phyloP scores from a whole-genome alignment of 2,113 vertebrate species.

The Casuarius casuarius region DNA sequence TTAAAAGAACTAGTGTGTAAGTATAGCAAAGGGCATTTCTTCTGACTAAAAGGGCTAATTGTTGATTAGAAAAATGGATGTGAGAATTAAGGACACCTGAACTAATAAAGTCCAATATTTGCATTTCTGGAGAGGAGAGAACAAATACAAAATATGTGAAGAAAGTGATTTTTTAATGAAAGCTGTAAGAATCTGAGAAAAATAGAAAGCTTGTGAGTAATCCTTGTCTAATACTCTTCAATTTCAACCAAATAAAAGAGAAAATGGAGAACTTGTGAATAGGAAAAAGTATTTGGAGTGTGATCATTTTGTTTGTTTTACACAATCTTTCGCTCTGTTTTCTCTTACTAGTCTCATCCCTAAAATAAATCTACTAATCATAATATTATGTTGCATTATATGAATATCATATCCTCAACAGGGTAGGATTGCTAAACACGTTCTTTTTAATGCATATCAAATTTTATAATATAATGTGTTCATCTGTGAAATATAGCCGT shows the following conservation, averaged over 20 bases:
- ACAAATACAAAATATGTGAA: neutral
- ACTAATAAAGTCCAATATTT: neutral
- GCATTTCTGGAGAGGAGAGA: neutral
- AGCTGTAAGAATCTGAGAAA: neutral
- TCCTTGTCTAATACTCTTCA: neutral
- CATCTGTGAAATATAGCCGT: neutral
- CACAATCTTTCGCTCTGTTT: neutral
- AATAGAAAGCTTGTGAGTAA: neutral
- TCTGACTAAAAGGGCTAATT: neutral
- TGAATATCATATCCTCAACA: neutral
- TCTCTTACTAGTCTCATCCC: neutral
- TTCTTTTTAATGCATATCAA: neutral
- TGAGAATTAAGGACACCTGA: slow-evolving; percentile 5
- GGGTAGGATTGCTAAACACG: neutral
- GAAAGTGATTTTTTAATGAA: neutral
- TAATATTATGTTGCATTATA: neutral
- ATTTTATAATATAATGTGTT: neutral
- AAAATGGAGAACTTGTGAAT: neutral
- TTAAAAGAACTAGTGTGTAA: neutral
- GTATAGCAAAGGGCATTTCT: neutral
- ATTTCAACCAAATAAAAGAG: neutral
- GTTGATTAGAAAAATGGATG: neutral
- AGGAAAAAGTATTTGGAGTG: neutral
- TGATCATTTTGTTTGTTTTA: neutral
- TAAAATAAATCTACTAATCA: neutral